Percentiles rank a stretch among this genome's conserved stretches.
These are phyloP conservation scores for Cryptoleucopteryx plumbea DNA, from an alignment of 2,113 vertebrate species.

Conservation along the genomic window DNA sequence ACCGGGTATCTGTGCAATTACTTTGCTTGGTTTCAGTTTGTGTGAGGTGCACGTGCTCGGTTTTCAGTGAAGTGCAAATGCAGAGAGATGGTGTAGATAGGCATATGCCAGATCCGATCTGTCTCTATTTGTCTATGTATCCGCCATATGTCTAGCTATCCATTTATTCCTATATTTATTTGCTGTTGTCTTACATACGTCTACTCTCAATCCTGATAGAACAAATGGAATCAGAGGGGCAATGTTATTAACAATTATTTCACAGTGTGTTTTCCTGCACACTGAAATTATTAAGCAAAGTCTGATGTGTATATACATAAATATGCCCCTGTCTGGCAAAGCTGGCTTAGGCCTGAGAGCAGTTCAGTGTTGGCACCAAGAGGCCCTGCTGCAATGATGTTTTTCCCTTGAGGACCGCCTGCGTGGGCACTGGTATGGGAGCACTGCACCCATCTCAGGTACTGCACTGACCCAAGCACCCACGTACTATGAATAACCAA, in stretches of 20 bases:
- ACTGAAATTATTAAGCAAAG: not conserved
- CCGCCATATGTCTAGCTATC: not conserved
- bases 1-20: accelerated
- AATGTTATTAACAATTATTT: not conserved
- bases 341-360: not conserved
- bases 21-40: not conserved
- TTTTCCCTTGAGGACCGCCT: not conserved
- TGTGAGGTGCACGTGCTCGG: not conserved
- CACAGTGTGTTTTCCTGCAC: not conserved
- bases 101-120: not conserved
- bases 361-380: not conserved
- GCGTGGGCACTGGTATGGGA: accelerated
- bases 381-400: no score
- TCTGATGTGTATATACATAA: not conserved
- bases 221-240: not conserved
- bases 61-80: not conserved
- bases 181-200: not conserved
- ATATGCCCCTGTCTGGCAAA: not conserved
- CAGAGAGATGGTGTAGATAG: not conserved
- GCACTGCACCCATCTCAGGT: not conserved
- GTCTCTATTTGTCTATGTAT: not conserved
- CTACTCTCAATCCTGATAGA: not conserved
- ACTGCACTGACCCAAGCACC: not conserved
- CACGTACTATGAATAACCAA: accelerated
- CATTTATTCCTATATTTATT: not conserved